Conservation (phyloP, 2,888 invertebrate genomes). For the Salticus scenicus region DNA sequence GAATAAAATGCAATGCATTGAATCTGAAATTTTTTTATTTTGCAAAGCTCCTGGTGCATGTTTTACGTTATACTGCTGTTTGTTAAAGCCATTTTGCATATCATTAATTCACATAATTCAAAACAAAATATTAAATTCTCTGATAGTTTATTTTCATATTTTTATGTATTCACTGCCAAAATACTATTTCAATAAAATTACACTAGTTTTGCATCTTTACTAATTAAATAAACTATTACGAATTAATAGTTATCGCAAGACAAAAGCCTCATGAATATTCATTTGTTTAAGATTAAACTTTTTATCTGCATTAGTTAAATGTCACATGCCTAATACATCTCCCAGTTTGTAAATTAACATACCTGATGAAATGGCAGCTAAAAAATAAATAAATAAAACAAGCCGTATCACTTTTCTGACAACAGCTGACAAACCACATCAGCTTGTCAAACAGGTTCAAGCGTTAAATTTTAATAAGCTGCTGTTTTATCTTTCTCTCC, state of each 20-base stretch:
- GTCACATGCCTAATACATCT: not conserved
- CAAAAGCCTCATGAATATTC: not conserved
- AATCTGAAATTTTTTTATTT: too few relatives aligned
- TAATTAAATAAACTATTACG: too few relatives aligned
- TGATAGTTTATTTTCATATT: too few relatives aligned
- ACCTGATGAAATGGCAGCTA: not conserved
- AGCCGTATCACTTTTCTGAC: not conserved
- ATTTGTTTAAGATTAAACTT: not conserved
- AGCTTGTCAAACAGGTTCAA: not conserved
- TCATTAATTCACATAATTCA: too few relatives aligned
- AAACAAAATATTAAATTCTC: too few relatives aligned
- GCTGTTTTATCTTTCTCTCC: not conserved
- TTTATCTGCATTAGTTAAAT: not conserved
- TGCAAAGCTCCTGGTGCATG: too few relatives aligned
- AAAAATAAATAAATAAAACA: not conserved
- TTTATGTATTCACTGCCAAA: too few relatives aligned
- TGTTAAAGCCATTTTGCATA: too few relatives aligned
- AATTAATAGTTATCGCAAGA: not conserved
- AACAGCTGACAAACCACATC: slow-evolving; percentile 5
- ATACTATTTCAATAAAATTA: too few relatives aligned
- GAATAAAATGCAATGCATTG: too few relatives aligned
- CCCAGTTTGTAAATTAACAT: not conserved
- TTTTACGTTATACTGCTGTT: too few relatives aligned
- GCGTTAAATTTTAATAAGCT: not conserved
- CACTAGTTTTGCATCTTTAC: too few relatives aligned